Evolutionary conservation across 2,113 vertebrate genomes (phyloP), one percentile per base, ranked within the genome.

Genomic region (Bos javanicus): DNA sequence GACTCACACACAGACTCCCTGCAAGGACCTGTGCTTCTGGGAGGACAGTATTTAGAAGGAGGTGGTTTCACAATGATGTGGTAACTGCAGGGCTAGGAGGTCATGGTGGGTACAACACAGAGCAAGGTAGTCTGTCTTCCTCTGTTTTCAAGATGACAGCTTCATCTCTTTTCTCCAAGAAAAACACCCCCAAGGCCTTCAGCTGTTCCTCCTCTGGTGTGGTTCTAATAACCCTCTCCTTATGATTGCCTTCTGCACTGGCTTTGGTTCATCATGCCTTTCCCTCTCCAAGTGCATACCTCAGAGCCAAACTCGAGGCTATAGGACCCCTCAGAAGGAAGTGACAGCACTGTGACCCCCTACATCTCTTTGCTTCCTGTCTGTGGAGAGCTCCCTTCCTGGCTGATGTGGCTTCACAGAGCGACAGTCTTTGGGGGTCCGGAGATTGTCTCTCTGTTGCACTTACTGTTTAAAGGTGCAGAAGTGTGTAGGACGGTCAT

Each of bases 21-120:
- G 80, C 26, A 81, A 64, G 87, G 48, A 93, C 54, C 74, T 78
- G 89, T 78, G 97, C 76, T 88, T 95, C 85, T 64, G 87, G 89
- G 28, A 89, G 39, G 7, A 16, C 7, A 76, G 60, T 33, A 25
- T 62, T 95, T 33, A 46, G 64, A 46, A 92, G 28, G 60, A 97
- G 78, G 28, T 83, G n/a, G 71, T 96, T 96, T 96, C 90, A 74
- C 46, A 90, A 16, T 62, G 87, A 48, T 71, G 17, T 84, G 80
- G 39, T 83, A 54, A 62, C 64, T 74, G 26, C 86, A 87, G 81
- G 94, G 57, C 62, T 57, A 1, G n/a, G 59, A 39, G 67, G 56
- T 83, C 16, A 0, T 86, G 52, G n/a, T 82, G 56, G 56, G 28
- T 57, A 25, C 52, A 52, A 36, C 56, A 92, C 67, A 92, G 80